Evolutionary conservation across 2,113 vertebrate species (phyloP).

Genomic region (Ibidorhyncha struthersii): DNA sequence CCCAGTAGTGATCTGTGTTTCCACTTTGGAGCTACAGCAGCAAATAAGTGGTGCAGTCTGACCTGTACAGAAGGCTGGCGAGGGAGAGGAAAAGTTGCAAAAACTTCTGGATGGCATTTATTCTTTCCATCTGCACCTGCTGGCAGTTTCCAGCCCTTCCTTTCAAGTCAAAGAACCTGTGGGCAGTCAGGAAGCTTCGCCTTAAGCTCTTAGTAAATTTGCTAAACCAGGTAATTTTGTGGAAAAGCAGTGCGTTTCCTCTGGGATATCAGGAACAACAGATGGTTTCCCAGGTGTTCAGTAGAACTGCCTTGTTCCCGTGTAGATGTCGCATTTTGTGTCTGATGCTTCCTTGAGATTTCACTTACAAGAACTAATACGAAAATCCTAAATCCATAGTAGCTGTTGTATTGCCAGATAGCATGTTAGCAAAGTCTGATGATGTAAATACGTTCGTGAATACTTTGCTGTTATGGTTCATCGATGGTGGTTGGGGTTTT

Average conservation of each 20-base stretch:
- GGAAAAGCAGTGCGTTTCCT: not conserved
- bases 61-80: not conserved
- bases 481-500: not conserved
- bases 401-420: not conserved
- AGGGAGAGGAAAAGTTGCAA: not conserved
- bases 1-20: not conserved
- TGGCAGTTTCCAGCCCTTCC: not conserved
- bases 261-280: not conserved
- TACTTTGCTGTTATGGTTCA: not conserved
- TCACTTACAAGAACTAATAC: not conserved
- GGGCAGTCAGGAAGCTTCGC: not conserved
- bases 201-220: not conserved
- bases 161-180: accelerated
- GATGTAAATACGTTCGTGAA: not conserved
- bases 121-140: not conserved
- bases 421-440: not conserved
- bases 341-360: not conserved
- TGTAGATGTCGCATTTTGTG: not conserved
- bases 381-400: not conserved
- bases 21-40: not conserved
- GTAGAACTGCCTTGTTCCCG: not conserved
- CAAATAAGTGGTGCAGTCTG: not conserved
- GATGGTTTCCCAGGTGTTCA: not conserved
- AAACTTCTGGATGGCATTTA: not conserved
- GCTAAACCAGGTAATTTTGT: not conserved